phyloP scores from a whole-genome alignment of 2,888 invertebrate species.

The Archips xylosteana region DNA sequence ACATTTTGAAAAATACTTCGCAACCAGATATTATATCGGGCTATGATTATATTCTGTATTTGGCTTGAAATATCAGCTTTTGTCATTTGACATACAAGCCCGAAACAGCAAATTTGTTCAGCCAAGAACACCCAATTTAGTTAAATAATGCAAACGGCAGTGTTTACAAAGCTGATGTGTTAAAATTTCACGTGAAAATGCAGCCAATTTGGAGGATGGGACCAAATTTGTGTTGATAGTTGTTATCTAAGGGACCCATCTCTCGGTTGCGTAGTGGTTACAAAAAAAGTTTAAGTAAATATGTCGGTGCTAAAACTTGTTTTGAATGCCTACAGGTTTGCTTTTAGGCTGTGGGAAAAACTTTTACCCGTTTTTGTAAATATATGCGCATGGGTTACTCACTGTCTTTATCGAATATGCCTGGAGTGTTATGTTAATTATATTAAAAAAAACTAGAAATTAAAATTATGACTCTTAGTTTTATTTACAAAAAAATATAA shows the following conservation, averaged over 20 bases:
- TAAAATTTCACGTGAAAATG: slow-evolving; percentile 79
- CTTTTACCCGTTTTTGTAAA: too few relatives aligned
- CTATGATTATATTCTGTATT: neutral
- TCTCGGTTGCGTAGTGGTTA: slow-evolving; percentile 62
- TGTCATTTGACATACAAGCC: neutral
- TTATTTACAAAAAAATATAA: too few relatives aligned
- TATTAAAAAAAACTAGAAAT: too few relatives aligned
- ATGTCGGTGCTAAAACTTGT: neutral
- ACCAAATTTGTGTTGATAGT: slow-evolving; percentile 80
- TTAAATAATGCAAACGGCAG: slow-evolving; percentile 55
- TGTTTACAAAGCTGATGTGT: slow-evolving; percentile 69
- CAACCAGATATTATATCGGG: neutral
- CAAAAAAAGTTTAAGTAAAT: slow-evolving; percentile 53
- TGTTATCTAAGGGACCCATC: slow-evolving; percentile 77
- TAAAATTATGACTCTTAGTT: too few relatives aligned
- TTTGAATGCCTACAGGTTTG: neutral
- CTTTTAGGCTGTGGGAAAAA: neutral
- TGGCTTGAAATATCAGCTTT: neutral
- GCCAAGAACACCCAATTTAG: slow-evolving; percentile 31
- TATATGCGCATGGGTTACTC: too few relatives aligned
- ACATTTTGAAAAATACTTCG: neutral
- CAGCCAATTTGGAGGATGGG: slow-evolving; percentile 80
- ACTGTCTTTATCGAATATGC: neutral
- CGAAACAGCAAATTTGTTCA: slow-evolving; percentile 16
- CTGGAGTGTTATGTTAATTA: too few relatives aligned